Base-by-base conservation (phyloP, 2,888 invertebrate species). In the Neelides folsomi region DNA sequence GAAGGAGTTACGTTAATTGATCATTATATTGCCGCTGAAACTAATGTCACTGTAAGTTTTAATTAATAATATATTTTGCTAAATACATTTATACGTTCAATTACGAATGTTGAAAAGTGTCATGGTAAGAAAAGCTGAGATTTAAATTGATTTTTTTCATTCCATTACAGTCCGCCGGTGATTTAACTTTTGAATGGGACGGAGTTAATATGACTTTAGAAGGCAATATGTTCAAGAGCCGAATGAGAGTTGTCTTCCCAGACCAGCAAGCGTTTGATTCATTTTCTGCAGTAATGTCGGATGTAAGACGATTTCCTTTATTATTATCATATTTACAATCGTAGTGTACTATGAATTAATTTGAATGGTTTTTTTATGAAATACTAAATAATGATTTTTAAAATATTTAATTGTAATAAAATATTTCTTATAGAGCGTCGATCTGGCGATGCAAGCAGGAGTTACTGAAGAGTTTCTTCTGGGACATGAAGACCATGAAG, bases 1-100 rank as follows among this genome's bases (percentile, higher is more conserved):
- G 49, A 56, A 34, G 57, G 52, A 7, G 53, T 57, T 39, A 40
- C 41, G 2, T 47, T 55, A 12, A 52, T 56, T 8, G 60, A 60
- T 19, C 57, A 60, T 38, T 46, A 55, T 20, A 54, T 60, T 16
- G 56, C 56, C 1, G 51, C 44, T n/a, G 60, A 60, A 36, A 60
- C 57, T n/a, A 15, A 27, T 9, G 37, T 59, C 13, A 38, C 47
- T 44, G 59, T 56, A 51, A 27, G 27, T 12, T 36, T 9, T 13
- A 13, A 6, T 39, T 5, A n/a, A n/a, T 13, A 15, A 39, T 13
- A 39, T 39, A 15, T 27, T 27, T 27, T 27, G 27, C 27, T 27
- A 5, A 27, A 36, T 10, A 36, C 8, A 10, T 8, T 10, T 36
- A 36, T 36, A 36, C 12, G 12, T 36, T 36, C 9, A 36, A 36